phyloP scores from a whole-genome alignment of 2,888 invertebrate genomes.

The Caenorhabditis sp. region DNA sequence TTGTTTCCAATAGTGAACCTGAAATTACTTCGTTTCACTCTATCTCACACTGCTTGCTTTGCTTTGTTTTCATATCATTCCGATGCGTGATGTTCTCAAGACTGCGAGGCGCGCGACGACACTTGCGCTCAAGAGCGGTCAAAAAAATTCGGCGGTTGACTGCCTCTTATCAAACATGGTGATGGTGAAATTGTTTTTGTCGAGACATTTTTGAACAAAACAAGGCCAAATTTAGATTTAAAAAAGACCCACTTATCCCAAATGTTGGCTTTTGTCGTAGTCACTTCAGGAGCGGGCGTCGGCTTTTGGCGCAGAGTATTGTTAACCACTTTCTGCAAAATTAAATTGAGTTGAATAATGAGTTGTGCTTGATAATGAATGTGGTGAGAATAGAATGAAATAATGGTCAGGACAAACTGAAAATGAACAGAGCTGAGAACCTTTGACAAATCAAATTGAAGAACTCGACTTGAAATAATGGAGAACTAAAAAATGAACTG shows the following conservation, averaged over 20 bases:
- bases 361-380: no score
- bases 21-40: not conserved
- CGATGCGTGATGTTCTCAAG: conserved; percentile 52
- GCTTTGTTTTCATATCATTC: conserved; percentile 10
- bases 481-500: no score
- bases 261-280: conserved; percentile 70
- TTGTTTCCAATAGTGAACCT: conserved; percentile 73
- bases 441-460: no score
- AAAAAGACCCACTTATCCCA: conserved; percentile 68
- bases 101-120: conserved; percentile 12
- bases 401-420: no score
- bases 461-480: no score
- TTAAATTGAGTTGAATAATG: not conserved
- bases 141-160: no score
- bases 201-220: conserved; percentile 20
- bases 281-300: conserved; percentile 56
- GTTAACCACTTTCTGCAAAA: conserved; percentile 50
- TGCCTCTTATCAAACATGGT: conserved; percentile 31
- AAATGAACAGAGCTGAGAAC: no score
- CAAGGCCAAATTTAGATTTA: conserved; percentile 4
- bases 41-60: no score
- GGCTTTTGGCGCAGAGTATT: conserved; percentile 51
- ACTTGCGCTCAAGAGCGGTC: conserved; percentile 29
- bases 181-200: not conserved
- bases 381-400: no score